A percentile compares a stretch with the other conserved stretches of the same genome.
Evolutionary conservation across 2,797 vertebrate genomes (phyloP).

Genomic region (Sebastes flavidus): DNA sequence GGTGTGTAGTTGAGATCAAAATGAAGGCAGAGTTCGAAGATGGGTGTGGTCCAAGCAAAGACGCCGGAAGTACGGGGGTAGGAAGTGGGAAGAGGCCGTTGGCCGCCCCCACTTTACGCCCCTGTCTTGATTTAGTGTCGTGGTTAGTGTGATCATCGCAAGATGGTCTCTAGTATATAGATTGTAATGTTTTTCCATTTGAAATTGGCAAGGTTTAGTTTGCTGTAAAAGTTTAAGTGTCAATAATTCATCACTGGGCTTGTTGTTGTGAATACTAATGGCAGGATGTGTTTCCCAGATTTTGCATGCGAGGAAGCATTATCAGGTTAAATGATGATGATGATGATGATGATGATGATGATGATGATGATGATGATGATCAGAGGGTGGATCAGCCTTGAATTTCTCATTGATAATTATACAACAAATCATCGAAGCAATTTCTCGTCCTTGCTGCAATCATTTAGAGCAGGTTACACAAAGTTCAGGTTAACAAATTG

Average conservation of each 20-base stretch:
- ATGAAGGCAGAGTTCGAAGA: too few relatives aligned
- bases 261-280: conserved; percentile 14
- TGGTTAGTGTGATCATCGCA: not conserved
- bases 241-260: not conserved
- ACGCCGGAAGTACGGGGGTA: too few relatives aligned
- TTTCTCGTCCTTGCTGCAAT: conserved; percentile 19
- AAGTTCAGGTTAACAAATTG: conserved; percentile 29
- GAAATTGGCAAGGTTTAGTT: not conserved
- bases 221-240: conserved; percentile 6
- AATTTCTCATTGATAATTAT: conserved; percentile 16
- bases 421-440: conserved; percentile 16
- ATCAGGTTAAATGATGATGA: conserved; percentile 32
- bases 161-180: not conserved
- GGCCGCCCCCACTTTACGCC: too few relatives aligned
- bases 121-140: too few relatives aligned
- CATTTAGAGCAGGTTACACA: conserved; percentile 28
- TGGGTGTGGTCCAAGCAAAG: too few relatives aligned
- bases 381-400: conserved; percentile 17
- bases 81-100: too few relatives aligned
- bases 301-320: conserved; percentile 10
- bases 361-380: conserved; percentile 24
- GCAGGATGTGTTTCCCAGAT: conserved; percentile 8
- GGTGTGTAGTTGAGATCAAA: too few relatives aligned
- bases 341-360: conserved; percentile 21
- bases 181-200: not conserved